Percentiles rank a stretch among this genome's conserved stretches.
Evolutionary conservation across 2,888 invertebrate species (phyloP).

Genomic region (Tenthredo distinguenda): DNA sequence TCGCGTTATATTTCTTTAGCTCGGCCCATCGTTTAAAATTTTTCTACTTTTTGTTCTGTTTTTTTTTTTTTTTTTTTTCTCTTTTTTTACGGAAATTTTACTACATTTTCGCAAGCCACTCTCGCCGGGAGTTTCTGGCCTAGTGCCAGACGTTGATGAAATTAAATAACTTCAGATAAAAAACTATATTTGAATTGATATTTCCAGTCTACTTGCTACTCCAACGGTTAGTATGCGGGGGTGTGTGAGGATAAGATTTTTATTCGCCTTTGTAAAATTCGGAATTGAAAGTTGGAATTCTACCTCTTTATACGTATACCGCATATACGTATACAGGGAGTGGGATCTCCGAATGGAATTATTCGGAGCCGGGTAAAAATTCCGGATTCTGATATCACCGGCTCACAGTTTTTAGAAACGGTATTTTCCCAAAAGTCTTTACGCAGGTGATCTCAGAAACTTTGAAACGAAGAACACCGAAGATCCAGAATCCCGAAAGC

Average conservation of each 20-base stretch:
- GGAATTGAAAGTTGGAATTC: neutral
- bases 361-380: neutral
- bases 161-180: neutral
- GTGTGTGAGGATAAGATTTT: neutral
- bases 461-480: no score
- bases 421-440: no score
- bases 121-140: neutral
- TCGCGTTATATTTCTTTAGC: neutral
- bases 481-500: no score
- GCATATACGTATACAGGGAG: neutral
- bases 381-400: no score
- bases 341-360: neutral
- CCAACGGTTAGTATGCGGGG: neutral
- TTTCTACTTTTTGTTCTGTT: neutral
- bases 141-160: conserved; percentile 6
- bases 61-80: neutral
- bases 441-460: no score
- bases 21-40: neutral
- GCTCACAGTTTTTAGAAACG: no score
- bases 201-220: neutral
- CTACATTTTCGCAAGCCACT: neutral
- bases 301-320: neutral
- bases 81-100: neutral
- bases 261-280: neutral
- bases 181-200: neutral